Conservation (phyloP, 2,113 vertebrate genomes). For the Ciconia stormi region DNA sequence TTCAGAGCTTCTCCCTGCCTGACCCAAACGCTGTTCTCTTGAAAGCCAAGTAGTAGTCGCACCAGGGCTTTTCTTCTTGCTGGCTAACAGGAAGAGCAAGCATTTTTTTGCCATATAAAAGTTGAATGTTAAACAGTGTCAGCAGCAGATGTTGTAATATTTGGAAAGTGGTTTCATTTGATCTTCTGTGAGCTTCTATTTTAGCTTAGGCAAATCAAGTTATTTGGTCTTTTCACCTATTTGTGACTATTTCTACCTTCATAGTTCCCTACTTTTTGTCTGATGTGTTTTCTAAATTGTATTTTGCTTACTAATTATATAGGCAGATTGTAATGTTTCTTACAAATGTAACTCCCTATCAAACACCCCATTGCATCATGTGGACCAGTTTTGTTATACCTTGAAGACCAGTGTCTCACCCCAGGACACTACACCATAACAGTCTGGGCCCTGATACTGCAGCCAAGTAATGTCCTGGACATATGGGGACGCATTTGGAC, state of each 20-base stretch:
- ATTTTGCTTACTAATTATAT: neutral
- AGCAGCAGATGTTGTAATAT: neutral
- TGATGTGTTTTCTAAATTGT: neutral
- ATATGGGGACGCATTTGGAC: neutral
- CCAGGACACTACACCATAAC: fast-evolving
- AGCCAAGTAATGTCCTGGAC: neutral
- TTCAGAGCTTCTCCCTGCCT: neutral
- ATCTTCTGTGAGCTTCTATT: neutral
- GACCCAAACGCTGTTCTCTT: neutral
- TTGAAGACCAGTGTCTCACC: neutral
- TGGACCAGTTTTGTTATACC: no score
- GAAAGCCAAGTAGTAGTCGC: neutral
- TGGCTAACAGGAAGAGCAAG: neutral
- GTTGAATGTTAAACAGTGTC: neutral
- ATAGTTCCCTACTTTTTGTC: neutral
- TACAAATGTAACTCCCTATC: neutral
- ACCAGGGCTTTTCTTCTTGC: neutral
- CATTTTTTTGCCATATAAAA: neutral
- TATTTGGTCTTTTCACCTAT: neutral
- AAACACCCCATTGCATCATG: fast-evolving
- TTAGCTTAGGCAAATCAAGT: slow-evolving; percentile 7
- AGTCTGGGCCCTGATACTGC: neutral
- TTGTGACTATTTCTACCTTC: neutral
- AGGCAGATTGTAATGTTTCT: no score
- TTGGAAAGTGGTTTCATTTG: neutral